Evolutionary conservation across 2,888 invertebrate species (phyloP), one percentile per base, ranked within the genome.

Genomic region (Trachelus tabidus): DNA sequence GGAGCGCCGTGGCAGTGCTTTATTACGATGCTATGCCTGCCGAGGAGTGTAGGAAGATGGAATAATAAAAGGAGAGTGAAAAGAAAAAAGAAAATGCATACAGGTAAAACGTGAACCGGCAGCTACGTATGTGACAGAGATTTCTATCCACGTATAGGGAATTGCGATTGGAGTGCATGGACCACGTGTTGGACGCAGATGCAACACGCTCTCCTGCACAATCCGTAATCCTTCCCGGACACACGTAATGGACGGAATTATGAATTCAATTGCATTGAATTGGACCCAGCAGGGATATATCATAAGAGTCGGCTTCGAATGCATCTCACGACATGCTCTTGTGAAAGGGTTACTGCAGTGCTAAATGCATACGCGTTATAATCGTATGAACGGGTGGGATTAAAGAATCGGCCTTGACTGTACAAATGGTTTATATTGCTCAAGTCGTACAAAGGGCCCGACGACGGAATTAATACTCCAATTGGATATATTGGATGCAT

Each of bases 261-360:
- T 88, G 88, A 89, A 90, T 91, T 90, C 90, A 90, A 91, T 91
- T 89, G 90, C 85, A 86, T 85, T 89, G 89, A 89, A 90, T 90
- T 87, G 89, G 85, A 84, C 81, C 84, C 82, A 81, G 83, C 77
- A 79, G 71, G 33, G 34, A 34, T 71, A 34, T 34, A 71, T 71
- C 31, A 34, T 35, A 35, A 33, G 74, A 33, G 74, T 30, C 74
- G 74, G 34, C 74, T 35, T 74, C 74, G 74, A 34, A 74, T 74
- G 74, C 33, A 35, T 30, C 74, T 74, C 74, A 35, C 74, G 74
- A 34, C 74, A 34, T 34, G 34, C 9, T 33, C 71, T 71, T 71
- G 71, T 71, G 71, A 71, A 71, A 71, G 71, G 71, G 71, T 31
- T 33, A 34, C 71, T 71, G 71, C 71, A 71, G 71, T 9, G 71